Evolutionary conservation across 2,113 vertebrate species (phyloP).

Genomic region (Cynocephalus volans): DNA sequence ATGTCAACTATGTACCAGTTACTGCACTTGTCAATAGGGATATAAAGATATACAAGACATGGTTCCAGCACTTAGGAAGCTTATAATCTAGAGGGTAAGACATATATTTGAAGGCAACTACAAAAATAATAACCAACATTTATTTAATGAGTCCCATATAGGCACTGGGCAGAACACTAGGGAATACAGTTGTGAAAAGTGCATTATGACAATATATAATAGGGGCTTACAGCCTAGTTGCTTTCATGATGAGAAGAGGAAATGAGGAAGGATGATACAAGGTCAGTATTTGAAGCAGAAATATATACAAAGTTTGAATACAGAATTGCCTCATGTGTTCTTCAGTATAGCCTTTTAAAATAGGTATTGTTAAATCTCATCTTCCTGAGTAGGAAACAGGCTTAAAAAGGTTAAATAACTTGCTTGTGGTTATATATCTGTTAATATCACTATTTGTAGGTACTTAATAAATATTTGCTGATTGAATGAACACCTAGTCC

Average conservation of each 20-base stretch:
- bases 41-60: neutral
- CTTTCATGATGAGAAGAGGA: neutral
- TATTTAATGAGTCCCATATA: neutral
- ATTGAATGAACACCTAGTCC: neutral
- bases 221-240: neutral
- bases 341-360: no score
- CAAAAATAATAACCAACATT: neutral
- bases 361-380: no score
- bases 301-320: neutral
- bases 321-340: neutral
- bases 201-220: neutral
- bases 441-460: neutral
- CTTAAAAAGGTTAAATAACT: no score
- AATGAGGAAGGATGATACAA: neutral
- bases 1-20: neutral
- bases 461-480: neutral
- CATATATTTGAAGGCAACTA: neutral
- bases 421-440: neutral
- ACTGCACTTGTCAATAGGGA: neutral
- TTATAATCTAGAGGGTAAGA: neutral
- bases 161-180: neutral
- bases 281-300: conserved; percentile 14
- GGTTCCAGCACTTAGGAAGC: neutral
- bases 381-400: no score
- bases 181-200: neutral